These are phyloP conservation scores for Caloenas nicobarica DNA, from an alignment of 2,113 vertebrate species.

Conservation along the genomic window DNA sequence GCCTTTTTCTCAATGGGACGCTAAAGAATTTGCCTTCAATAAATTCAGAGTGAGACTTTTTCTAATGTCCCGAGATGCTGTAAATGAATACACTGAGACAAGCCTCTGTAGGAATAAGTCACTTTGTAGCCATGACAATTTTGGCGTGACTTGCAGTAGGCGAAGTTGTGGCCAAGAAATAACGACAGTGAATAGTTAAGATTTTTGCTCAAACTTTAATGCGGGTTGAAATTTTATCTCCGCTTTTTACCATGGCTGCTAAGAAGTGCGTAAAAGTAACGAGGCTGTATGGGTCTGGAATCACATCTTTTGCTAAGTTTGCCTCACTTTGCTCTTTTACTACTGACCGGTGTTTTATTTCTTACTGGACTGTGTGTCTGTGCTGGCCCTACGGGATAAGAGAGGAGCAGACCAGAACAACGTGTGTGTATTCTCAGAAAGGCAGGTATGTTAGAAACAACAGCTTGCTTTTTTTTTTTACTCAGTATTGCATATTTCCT, in stretches of 20 bases:
- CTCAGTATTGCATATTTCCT: neutral
- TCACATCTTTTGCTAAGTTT: neutral
- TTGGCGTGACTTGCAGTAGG: neutral
- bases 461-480: accelerated
- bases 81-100: neutral
- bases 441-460: neutral
- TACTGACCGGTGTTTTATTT: neutral
- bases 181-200: too few species aligned
- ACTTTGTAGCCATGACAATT: neutral
- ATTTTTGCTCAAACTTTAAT: neutral
- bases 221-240: neutral
- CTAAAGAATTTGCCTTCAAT: neutral
- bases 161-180: neutral
- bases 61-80: neutral
- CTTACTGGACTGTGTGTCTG: neutral
- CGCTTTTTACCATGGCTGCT: neutral
- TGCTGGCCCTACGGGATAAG: neutral
- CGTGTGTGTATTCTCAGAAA: accelerated
- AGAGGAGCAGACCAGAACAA: neutral
- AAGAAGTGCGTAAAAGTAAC: neutral
- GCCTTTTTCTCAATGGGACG: neutral
- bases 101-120: neutral
- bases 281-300: neutral
- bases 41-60: neutral
- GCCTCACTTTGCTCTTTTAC: neutral